Evolutionary conservation across 30 jellyfish, hydroid and myxozoan genomes (phyloP), one percentile per base, ranked within the genome.

Genomic region (Pseudorhiza aurosa): DNA sequence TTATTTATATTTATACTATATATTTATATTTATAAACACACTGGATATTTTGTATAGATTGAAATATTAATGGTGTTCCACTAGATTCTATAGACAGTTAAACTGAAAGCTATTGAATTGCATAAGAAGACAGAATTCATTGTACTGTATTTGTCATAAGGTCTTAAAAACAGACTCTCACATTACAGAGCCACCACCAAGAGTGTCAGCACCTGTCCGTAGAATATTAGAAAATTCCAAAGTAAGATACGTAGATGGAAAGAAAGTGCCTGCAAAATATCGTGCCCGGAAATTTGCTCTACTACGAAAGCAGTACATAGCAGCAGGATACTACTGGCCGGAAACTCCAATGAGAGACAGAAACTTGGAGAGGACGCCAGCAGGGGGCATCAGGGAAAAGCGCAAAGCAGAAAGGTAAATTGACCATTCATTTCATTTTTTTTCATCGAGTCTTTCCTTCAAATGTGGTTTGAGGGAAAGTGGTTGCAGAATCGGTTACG

Each of bases 281-380:
- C 67, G 60, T 30, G 90, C 84, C n/a, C 67, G 92, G 56, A 36
- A 53, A 36, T 70, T 91, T 29, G 96, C 95, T 7, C 71, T 26
- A 37, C 73, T 80, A 18, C 80, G 96, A 36, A 75, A 77, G 50
- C 75, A 85, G 47, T 70, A 85, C 50, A 91, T 91, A 22, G 72
- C 81, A 18, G 90, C 78, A 21, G 96, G 98, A 0, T 89, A 91
- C 67, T 91, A 91, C 65, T 91, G 94, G 88, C 98, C 98, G 2
- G 91, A 73, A 25, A 51, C 56, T 7, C 98, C 98, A 15, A 83
- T 85, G 95, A 69, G 98, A 40, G 96, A 91, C 55, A 51, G 96
- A 56, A 81, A 80, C 87, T 46, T 81, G 64, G 96, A 91, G 30
- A n/a, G 30, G 17, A 58, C 88, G 49, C 96, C 98, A 39, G 68